phyloP scores from a whole-genome alignment of 2,113 vertebrate species.

The Atherinomorus stipes region DNA sequence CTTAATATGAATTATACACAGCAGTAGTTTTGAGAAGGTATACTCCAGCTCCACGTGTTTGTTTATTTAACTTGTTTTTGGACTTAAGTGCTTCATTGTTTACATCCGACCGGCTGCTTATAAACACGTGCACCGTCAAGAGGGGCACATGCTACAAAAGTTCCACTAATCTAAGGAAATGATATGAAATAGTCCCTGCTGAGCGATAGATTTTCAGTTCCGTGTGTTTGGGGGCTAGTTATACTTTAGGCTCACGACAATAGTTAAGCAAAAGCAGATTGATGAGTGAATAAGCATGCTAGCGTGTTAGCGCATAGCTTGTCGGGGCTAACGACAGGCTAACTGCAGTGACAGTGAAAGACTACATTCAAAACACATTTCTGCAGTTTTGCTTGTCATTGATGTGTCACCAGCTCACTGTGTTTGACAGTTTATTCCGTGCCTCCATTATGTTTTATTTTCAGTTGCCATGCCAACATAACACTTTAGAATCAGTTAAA shows the following conservation, averaged over 20 bases:
- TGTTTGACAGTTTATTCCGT: no score
- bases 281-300: not conserved
- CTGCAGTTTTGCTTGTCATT: not conserved
- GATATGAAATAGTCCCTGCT: not conserved
- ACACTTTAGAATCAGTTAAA: no score
- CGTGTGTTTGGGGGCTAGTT: not conserved
- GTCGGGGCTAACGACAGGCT: constrained; percentile 9
- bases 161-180: not conserved
- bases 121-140: constrained; percentile 70
- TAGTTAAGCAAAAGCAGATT: not conserved
- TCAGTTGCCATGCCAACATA: no score
- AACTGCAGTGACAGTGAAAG: not conserved
- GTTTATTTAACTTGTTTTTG: constrained; percentile 1
- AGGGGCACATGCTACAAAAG: constrained; percentile 31
- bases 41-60: not conserved
- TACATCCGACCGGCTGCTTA: constrained; percentile 64
- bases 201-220: not conserved
- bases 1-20: not conserved
- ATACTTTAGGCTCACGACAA: accelerated
- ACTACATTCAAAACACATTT: not conserved
- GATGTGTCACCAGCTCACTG: no score
- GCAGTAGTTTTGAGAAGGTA: accelerated
- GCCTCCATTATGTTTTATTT: no score
- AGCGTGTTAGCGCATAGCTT: constrained; percentile 59
- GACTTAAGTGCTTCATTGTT: constrained; percentile 57